A percentile compares a stretch with the other conserved stretches of the same genome.
Conservation (phyloP, 2,888 invertebrate genomes). For the Acronicta alni region DNA sequence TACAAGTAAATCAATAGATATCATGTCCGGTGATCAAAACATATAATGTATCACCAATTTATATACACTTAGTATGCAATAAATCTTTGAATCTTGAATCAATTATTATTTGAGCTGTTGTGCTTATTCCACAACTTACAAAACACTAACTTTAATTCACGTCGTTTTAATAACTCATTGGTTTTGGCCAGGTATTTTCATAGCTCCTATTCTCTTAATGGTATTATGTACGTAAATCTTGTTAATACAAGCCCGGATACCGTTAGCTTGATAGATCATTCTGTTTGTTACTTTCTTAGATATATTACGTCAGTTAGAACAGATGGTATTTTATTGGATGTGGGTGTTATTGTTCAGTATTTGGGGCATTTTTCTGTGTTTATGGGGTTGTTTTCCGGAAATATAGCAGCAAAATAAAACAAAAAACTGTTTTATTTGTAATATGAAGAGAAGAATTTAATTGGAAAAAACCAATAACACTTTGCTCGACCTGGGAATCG, state of each 20-base stretch:
- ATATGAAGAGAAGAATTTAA: too few species aligned
- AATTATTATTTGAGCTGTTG: not conserved
- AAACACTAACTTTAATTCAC: not conserved
- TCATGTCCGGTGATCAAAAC: too few species aligned
- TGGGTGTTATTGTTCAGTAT: not conserved
- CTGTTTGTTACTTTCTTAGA: slow-evolving; percentile 45
- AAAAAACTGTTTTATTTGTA: too few species aligned
- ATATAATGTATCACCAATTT: too few species aligned
- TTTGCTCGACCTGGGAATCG: too few species aligned
- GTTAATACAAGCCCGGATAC: slow-evolving; percentile 51
- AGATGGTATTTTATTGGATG: not conserved
- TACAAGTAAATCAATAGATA: too few species aligned
- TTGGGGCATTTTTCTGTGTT: not conserved
- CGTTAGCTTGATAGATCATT: slow-evolving; percentile 60
- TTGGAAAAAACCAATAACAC: too few species aligned
- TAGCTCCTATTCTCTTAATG: slow-evolving; percentile 54
- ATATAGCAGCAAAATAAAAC: not conserved
- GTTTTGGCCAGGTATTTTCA: slow-evolving; percentile 41
- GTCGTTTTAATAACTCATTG: not conserved
- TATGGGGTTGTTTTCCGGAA: not conserved
- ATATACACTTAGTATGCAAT: too few species aligned
- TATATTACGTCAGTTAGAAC: slow-evolving; percentile 19
- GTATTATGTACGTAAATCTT: slow-evolving; percentile 62
- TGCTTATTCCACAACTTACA: not conserved
- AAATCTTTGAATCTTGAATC: too few species aligned